phyloP scores from a whole-genome alignment of 35 echinoderm and acorn worm species.

The Amphiura filiformis region DNA sequence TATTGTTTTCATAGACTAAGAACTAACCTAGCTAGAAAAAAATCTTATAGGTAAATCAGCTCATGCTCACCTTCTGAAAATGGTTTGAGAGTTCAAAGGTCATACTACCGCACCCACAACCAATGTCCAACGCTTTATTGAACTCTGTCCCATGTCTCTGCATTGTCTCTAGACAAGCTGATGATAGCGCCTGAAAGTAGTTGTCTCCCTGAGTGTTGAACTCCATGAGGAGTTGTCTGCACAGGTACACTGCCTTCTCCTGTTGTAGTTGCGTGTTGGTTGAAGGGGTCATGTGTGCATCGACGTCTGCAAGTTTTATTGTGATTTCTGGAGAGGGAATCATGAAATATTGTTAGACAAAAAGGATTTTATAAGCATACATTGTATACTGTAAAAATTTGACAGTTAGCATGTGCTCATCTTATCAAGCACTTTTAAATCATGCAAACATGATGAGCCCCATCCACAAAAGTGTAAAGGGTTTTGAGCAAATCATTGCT shows the following conservation, averaged over 20 bases:
- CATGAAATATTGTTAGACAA: background rate
- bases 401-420: no score
- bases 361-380: background rate
- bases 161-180: constrained; percentile 8
- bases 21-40: no score
- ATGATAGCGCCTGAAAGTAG: constrained; percentile 14
- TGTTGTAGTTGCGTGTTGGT: constrained; percentile 55
- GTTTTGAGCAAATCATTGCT: no score
- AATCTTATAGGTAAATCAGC: background rate
- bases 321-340: background rate
- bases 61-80: constrained; percentile 29
- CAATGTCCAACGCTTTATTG: constrained; percentile 37
- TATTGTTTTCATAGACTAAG: no score
- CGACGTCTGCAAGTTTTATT: background rate
- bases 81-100: constrained; percentile 67
- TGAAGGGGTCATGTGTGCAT: constrained; percentile 1
- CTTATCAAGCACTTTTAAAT: no score
- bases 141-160: constrained; percentile 15
- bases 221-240: constrained; percentile 26
- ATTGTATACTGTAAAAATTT: no score
- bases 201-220: constrained; percentile 16
- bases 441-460: no score
- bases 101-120: constrained; percentile 63
- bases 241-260: constrained; percentile 6
- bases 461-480: no score